A percentile compares a stretch with the other conserved stretches of the same genome.
Evolutionary conservation across 1,140 invertebrate genomes (phyloP).

Genomic region (Ostrea edulis): DNA sequence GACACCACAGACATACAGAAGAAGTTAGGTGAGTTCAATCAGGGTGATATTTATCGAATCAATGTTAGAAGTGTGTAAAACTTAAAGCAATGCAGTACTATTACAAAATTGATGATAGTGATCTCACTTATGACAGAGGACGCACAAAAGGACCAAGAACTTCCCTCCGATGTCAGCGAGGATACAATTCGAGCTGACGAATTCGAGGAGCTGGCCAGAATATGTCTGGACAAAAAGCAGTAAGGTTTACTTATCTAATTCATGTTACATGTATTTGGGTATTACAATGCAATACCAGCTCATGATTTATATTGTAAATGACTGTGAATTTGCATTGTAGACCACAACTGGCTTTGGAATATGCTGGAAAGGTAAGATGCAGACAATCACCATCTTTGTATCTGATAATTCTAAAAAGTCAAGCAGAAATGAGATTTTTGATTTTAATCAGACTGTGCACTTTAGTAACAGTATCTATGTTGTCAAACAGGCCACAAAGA

Average conservation of each 20-base stretch:
- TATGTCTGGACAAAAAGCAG: slow-evolving; percentile 75
- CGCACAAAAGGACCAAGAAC: slow-evolving; percentile 53
- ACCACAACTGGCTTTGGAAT: slow-evolving; percentile 74
- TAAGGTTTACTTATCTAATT: slow-evolving; percentile 59
- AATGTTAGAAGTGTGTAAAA: no score
- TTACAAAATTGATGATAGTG: no score
- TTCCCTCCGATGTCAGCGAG: slow-evolving; percentile 43
- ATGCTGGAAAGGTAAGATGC: slow-evolving; percentile 72
- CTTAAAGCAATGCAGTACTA: no score
- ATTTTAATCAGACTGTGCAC: no score
- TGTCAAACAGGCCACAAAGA: slow-evolving; percentile 71
- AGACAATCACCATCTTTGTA: neutral
- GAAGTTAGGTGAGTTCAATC: slow-evolving; percentile 67
- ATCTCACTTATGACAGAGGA: slow-evolving; percentile 52
- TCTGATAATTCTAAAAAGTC: no score
- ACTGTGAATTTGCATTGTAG: slow-evolving; percentile 61
- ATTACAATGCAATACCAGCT: neutral
- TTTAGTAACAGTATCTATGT: neutral
- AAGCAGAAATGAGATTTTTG: no score
- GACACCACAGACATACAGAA: slow-evolving; percentile 72
- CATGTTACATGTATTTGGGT: no score
- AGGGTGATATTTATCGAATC: neutral
- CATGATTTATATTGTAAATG: neutral
- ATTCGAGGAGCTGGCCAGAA: slow-evolving; percentile 74
- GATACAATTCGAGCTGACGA: slow-evolving; percentile 72